Percentiles rank a stretch among this genome's conserved stretches.
Evolutionary conservation across 2,888 invertebrate genomes (phyloP).

Genomic region (Erpobdella octoculata): DNA sequence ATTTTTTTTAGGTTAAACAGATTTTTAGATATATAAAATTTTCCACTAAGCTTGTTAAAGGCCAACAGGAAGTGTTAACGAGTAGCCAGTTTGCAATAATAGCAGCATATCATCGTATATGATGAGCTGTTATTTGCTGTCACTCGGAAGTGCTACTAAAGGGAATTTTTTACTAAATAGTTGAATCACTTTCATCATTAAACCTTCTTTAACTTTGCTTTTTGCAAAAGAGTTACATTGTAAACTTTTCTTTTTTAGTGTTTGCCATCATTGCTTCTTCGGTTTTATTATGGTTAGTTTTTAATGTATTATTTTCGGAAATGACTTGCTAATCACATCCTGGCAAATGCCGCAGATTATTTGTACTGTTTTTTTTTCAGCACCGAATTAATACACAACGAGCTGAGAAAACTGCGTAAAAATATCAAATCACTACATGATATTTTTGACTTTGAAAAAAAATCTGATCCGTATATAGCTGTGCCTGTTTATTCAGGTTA

Average conservation of each 20-base stretch:
- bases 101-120: no score
- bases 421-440: not conserved
- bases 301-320: not conserved
- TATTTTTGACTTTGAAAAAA: conserved; percentile 1
- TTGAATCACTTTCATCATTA: no score
- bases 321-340: not conserved
- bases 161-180: no score
- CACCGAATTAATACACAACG: not conserved
- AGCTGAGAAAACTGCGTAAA: not conserved
- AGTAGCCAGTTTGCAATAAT: no score
- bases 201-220: no score
- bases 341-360: not conserved
- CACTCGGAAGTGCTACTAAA: no score
- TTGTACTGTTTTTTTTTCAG: not conserved
- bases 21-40: no score
- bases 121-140: no score
- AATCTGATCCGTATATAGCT: not conserved
- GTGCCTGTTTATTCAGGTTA: not conserved
- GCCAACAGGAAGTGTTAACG: no score
- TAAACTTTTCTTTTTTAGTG: not conserved
- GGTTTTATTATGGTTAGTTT: not conserved
- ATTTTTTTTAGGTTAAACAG: no score
- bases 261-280: not conserved
- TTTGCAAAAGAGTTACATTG: no score
- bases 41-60: no score